These are phyloP conservation scores for Adrianichthys oophorus DNA, from an alignment of 2,797 vertebrate species.

Conservation along the genomic window DNA sequence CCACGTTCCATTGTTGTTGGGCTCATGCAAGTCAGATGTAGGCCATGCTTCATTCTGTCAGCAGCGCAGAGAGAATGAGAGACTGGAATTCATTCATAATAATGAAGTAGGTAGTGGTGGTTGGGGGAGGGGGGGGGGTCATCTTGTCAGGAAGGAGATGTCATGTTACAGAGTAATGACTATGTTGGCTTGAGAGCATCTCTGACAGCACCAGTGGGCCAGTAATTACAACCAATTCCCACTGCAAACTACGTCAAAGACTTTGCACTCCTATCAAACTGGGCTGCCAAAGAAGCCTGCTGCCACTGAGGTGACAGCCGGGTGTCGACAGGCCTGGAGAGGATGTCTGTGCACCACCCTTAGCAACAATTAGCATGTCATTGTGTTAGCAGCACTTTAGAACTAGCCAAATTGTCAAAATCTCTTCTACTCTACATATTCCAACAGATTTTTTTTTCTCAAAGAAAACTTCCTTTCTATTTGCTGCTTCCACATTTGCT, in stretches of 20 bases:
- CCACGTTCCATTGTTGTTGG: constrained; percentile 66
- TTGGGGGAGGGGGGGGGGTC: constrained; percentile 6
- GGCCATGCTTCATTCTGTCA: constrained; percentile 76
- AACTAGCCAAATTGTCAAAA: constrained; percentile 66
- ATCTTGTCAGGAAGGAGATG: constrained; percentile 75
- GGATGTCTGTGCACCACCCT: constrained; percentile 61
- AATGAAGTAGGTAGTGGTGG: constrained; percentile 29
- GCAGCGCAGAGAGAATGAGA: constrained; percentile 49
- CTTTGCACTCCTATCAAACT: constrained; percentile 62
- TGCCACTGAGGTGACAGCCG: constrained; percentile 69
- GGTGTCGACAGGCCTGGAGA: constrained; percentile 57
- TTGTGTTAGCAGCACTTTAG: constrained; percentile 68
- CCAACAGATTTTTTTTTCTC: constrained; percentile 10
- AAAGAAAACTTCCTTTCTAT: not conserved
- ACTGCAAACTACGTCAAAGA: constrained; percentile 70
- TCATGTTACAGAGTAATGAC: constrained; percentile 79
- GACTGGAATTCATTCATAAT: constrained; percentile 71
- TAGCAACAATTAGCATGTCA: constrained; percentile 75
- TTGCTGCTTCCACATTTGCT: constrained; percentile 8
- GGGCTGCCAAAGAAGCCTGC: constrained; percentile 61
- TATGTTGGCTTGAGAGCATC: constrained; percentile 76
- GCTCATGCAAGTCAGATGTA: constrained; percentile 79
- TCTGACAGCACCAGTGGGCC: constrained; percentile 77
- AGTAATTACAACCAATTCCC: constrained; percentile 80
- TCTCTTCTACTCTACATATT: constrained; percentile 31